phyloP scores from a whole-genome alignment of 2,888 invertebrate genomes.

The Melieria crassipennis region DNA sequence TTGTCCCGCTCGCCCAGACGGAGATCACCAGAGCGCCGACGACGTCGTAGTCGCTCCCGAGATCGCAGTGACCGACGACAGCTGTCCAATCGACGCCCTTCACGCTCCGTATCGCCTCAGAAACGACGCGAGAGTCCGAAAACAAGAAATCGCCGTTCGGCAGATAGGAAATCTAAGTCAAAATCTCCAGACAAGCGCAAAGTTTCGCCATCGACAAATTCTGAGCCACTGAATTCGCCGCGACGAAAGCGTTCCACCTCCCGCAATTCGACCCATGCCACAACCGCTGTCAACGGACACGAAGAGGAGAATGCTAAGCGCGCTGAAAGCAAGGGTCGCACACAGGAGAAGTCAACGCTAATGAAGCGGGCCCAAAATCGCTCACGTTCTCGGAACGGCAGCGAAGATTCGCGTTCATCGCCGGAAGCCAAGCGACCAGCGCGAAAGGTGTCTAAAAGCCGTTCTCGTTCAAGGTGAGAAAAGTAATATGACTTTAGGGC shows the following conservation, averaged over 20 bases:
- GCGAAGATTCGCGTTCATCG: slow-evolving; percentile 43
- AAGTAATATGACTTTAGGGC: background rate
- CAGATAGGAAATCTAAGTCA: slow-evolving; percentile 47
- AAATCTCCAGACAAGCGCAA: slow-evolving; percentile 50
- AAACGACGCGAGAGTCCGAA: slow-evolving; percentile 46
- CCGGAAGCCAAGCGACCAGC: background rate
- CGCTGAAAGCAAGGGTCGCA: slow-evolving; percentile 46
- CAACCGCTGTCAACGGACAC: slow-evolving; percentile 56
- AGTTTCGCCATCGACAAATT: slow-evolving; percentile 24
- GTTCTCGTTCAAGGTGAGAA: slow-evolving; percentile 43
- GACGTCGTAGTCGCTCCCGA: slow-evolving; percentile 47
- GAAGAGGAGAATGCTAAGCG: slow-evolving; percentile 45
- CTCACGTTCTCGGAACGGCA: slow-evolving; percentile 46
- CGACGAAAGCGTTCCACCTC: slow-evolving; percentile 42
- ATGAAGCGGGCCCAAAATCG: slow-evolving; percentile 44
- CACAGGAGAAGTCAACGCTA: slow-evolving; percentile 34
- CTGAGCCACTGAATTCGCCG: slow-evolving; percentile 6
- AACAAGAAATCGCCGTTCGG: slow-evolving; percentile 42
- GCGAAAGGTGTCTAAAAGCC: slow-evolving; percentile 42
- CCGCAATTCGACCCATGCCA: slow-evolving; percentile 38
- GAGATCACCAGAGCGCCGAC: slow-evolving; percentile 48
- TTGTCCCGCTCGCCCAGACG: slow-evolving; percentile 51
- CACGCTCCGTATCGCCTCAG: slow-evolving; percentile 49
- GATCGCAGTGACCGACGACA: slow-evolving; percentile 48
- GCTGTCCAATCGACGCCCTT: slow-evolving; percentile 48